These are phyloP conservation scores for Corythornis leucogaster DNA, from an alignment of 2,797 vertebrate genomes.

Conservation along the genomic window DNA sequence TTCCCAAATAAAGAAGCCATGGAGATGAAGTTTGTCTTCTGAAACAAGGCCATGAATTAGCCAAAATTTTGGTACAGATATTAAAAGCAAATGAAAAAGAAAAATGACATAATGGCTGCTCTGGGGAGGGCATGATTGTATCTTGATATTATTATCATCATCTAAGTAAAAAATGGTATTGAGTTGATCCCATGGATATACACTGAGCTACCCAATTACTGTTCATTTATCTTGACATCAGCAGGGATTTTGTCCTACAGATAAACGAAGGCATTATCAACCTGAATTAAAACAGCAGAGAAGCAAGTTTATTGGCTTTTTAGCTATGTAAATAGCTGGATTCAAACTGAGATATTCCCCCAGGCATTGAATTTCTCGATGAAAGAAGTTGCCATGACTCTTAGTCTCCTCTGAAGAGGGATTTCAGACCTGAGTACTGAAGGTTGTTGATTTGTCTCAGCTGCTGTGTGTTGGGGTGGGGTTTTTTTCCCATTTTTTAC, in stretches of 20 bases:
- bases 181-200: not conserved
- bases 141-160: not conserved
- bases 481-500: not conserved
- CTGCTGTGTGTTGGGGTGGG: not conserved
- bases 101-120: not conserved
- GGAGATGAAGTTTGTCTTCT: not conserved
- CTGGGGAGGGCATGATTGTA: not conserved
- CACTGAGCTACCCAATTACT: not conserved
- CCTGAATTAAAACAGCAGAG: not conserved
- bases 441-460: not conserved
- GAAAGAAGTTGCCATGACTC: not conserved
- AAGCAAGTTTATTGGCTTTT: not conserved
- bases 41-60: not conserved
- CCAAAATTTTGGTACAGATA: not conserved
- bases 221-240: not conserved
- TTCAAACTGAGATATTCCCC: not conserved
- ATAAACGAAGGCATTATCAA: not conserved
- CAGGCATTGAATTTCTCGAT: not conserved
- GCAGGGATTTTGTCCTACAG: not conserved
- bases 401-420: not conserved
- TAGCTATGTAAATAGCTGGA: not conserved
- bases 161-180: not conserved
- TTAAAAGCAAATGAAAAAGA: not conserved
- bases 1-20: not conserved
- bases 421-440: not conserved